phyloP scores from a whole-genome alignment of 2,888 invertebrate species.

The Sesamia inferens region DNA sequence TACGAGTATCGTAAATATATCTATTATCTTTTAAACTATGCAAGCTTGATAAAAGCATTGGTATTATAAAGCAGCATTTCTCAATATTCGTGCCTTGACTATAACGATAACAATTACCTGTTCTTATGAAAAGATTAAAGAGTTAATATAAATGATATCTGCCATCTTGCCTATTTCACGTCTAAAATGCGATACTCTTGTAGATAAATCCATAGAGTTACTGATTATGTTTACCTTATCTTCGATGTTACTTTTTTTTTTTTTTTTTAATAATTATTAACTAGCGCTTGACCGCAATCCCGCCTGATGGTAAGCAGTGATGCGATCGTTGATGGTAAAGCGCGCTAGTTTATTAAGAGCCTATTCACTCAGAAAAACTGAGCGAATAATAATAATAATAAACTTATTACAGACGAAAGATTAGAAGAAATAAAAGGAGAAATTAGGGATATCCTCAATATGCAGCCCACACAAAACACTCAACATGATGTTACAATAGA shows the following conservation, averaged over 20 bases:
- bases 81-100: slow-evolving; percentile 50
- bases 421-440: no score
- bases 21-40: slow-evolving; percentile 24
- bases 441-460: no score
- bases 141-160: slow-evolving; percentile 55
- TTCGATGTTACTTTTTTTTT: slow-evolving; percentile 9
- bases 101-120: slow-evolving; percentile 65
- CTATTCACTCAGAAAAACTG: no score
- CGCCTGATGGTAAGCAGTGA: no score
- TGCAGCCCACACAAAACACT: no score
- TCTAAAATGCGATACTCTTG: slow-evolving; percentile 38
- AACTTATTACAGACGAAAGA: no score
- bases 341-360: no score
- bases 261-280: no score
- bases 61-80: slow-evolving; percentile 22
- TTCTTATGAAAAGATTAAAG: slow-evolving; percentile 71
- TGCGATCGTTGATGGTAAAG: no score
- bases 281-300: no score
- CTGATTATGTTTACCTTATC: slow-evolving; percentile 7
- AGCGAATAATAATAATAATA: no score
- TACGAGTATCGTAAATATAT: slow-evolving; percentile 14
- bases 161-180: slow-evolving; percentile 32
- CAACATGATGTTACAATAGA: no score
- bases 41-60: slow-evolving; percentile 30
- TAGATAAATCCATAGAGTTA: slow-evolving; percentile 14